A percentile compares a stretch with the other conserved stretches of the same genome.
Conservation (phyloP, 2,888 invertebrate genomes). For the Taenaris catops region DNA sequence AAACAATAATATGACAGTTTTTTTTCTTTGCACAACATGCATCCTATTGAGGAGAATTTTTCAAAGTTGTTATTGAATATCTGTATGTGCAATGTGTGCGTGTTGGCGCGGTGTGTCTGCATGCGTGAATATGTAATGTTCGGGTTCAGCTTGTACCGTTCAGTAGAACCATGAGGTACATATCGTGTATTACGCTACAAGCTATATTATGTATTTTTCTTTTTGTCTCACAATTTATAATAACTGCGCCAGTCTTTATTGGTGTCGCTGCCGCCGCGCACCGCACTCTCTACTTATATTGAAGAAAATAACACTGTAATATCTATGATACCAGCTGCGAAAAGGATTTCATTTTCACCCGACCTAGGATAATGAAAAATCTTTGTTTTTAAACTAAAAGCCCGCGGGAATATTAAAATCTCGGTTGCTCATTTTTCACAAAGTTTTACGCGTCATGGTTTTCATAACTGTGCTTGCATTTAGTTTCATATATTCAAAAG, state of each 20-base stretch:
- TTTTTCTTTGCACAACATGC: too few species aligned
- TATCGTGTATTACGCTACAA: too few species aligned
- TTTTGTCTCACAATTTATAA: conserved; percentile 1
- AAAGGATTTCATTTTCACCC: conserved; percentile 8
- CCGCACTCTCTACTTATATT: conserved; percentile 6
- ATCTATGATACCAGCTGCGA: conserved; percentile 10
- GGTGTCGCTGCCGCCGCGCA: conserved; percentile 1
- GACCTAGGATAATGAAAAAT: conserved; percentile 14
- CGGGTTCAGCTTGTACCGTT: too few species aligned
- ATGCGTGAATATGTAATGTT: too few species aligned
- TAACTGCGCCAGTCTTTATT: conserved; percentile 3
- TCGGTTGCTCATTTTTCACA: conserved; percentile 11
- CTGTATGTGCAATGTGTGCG: too few species aligned
- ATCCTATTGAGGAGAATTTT: too few species aligned
- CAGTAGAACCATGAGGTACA: too few species aligned
- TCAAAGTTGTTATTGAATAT: too few species aligned
- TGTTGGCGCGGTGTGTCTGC: too few species aligned
- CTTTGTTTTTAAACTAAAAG: conserved; percentile 13
- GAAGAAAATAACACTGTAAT: conserved; percentile 11
- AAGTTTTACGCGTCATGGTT: conserved; percentile 9
- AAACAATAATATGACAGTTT: too few species aligned
- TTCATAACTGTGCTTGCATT: conserved; percentile 9
- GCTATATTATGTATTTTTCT: neutral
- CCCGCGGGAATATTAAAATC: conserved; percentile 12
- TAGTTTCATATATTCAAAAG: conserved; percentile 7